phyloP scores from a whole-genome alignment of 2,888 invertebrate genomes.

The Lithosia quadra region DNA sequence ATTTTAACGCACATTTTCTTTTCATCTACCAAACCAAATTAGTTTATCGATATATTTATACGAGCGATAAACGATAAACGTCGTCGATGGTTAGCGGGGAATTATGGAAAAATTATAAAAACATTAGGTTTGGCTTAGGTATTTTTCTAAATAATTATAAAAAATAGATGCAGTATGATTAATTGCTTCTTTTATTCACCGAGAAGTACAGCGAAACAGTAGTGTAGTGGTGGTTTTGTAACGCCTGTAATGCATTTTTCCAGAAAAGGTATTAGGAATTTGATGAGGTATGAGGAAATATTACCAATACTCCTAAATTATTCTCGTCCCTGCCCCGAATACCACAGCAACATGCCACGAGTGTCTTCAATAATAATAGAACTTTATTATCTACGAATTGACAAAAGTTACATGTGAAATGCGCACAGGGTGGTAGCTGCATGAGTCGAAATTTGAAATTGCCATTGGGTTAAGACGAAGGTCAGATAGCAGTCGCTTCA shows the following conservation, averaged over 20 bases:
- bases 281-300: neutral
- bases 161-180: no score
- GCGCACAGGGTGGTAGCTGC: neutral
- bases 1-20: constrained; percentile 39
- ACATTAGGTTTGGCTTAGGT: no score
- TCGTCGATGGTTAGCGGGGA: neutral
- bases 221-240: no score
- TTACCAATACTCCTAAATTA: neutral
- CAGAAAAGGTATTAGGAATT: no score
- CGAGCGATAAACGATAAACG: neutral
- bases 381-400: constrained; percentile 11
- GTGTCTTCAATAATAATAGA: constrained; percentile 1
- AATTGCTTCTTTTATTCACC: no score
- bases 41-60: constrained; percentile 18
- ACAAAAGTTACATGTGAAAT: neutral
- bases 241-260: no score
- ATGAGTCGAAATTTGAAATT: neutral
- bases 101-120: neutral
- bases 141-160: no score
- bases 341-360: neutral
- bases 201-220: no score
- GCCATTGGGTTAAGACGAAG: no score
- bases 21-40: constrained; percentile 14
- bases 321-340: constrained; percentile 3
- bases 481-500: no score